Percentiles rank a stretch among this genome's conserved stretches.
Conservation (phyloP, 2,797 vertebrate genomes). For the Adrianichthys oophorus region DNA sequence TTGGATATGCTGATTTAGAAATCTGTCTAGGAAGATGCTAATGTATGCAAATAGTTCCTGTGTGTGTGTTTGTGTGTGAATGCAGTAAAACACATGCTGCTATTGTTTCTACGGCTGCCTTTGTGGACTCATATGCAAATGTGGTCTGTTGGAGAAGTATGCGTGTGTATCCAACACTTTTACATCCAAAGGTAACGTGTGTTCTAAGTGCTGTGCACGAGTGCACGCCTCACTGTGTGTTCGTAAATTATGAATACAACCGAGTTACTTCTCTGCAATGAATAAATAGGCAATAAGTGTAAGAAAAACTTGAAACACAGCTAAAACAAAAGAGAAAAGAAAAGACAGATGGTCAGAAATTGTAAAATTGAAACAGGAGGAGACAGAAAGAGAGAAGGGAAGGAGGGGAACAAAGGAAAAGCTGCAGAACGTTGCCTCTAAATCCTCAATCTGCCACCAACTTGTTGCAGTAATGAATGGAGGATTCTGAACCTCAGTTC, state of each 20-base stretch:
- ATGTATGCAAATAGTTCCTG: conserved; percentile 60
- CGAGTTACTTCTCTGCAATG: neutral
- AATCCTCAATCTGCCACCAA: too few relatives aligned
- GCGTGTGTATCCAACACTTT: neutral
- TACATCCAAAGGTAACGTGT: conserved; percentile 12
- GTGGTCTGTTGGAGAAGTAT: conserved; percentile 11
- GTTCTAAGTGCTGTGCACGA: conserved; percentile 11
- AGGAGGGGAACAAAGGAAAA: conserved; percentile 1
- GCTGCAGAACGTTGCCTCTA: neutral
- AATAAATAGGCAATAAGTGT: too few relatives aligned
- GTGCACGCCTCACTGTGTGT: conserved; percentile 10
- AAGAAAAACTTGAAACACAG: neutral
- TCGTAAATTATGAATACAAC: too few relatives aligned
- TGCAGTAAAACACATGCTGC: conserved; percentile 30
- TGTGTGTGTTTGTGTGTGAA: conserved; percentile 29
- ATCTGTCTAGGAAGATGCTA: conserved; percentile 71
- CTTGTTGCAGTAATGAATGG: too few relatives aligned
- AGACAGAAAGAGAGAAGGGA: conserved; percentile 7
- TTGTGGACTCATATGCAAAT: conserved; percentile 57
- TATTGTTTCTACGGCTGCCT: conserved; percentile 43
- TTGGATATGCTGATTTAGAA: conserved; percentile 68
- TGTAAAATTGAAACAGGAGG: conserved; percentile 1
- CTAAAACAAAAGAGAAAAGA: neutral
- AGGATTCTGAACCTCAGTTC: too few relatives aligned
- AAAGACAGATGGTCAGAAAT: conserved; percentile 27